These are phyloP conservation scores for Anolis sagrei DNA, from an alignment of 2,113 vertebrate genomes.

Conservation along the genomic window DNA sequence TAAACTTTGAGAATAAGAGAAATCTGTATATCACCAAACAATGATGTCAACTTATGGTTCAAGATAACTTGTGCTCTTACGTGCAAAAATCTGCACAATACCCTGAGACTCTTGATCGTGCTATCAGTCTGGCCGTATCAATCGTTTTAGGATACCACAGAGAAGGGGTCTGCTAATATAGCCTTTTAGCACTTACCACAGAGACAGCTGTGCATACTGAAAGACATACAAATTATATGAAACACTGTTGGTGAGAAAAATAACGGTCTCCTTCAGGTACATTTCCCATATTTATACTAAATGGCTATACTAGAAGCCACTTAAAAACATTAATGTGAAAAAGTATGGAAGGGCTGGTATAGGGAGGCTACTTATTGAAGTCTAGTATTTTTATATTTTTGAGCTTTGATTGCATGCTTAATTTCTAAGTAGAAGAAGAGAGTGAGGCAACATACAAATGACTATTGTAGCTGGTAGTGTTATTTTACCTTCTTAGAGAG, in stretches of 20 bases:
- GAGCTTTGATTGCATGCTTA: neutral
- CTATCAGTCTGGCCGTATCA: neutral
- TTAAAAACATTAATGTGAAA: neutral
- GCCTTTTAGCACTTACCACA: conserved; percentile 18
- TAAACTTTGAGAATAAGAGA: too few species aligned
- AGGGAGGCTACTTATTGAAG: conserved; percentile 23
- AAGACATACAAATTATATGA: conserved; percentile 12
- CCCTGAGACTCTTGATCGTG: neutral
- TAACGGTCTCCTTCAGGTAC: neutral
- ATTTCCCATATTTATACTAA: neutral
- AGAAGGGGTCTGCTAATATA: conserved; percentile 24
- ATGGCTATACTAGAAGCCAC: conserved; percentile 11
- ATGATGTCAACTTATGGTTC: rapidly evolving
- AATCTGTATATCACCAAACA: too few species aligned
- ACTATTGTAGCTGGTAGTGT: neutral
- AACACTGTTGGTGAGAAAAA: conserved; percentile 6
- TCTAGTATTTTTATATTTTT: conserved; percentile 12
- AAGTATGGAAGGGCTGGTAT: conserved; percentile 8
- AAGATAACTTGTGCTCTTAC: neutral
- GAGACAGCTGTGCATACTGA: conserved; percentile 29
- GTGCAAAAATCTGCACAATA: conserved; percentile 4
- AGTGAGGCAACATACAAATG: conserved; percentile 6
- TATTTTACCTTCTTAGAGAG: neutral
- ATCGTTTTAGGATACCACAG: neutral
- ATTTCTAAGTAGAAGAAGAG: neutral